These are phyloP conservation scores for Drosophila kanekoi DNA, from an alignment of 2,888 invertebrate genomes.

Conservation along the genomic window DNA sequence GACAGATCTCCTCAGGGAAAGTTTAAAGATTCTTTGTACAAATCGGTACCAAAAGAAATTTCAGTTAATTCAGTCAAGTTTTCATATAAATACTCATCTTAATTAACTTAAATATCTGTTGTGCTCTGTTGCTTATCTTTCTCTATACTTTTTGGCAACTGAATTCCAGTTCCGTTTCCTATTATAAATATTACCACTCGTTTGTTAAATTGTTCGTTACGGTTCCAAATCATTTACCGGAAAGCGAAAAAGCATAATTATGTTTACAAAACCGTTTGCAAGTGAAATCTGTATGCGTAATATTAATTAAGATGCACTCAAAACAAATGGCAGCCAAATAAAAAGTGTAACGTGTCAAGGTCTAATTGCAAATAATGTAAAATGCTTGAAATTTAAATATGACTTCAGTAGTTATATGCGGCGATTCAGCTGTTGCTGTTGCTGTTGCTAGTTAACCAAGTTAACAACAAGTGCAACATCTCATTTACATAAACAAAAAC, in stretches of 20 bases:
- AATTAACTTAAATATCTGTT: background rate
- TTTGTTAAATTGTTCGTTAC: slow-evolving; percentile 7
- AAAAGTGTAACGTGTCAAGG: slow-evolving; percentile 68
- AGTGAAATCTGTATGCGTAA: slow-evolving; percentile 7
- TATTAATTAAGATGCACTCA: slow-evolving; percentile 3
- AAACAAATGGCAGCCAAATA: slow-evolving; percentile 18
- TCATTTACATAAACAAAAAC: slow-evolving; percentile 16
- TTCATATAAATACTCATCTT: no score
- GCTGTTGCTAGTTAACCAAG: slow-evolving; percentile 52
- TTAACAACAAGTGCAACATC: slow-evolving; percentile 71
- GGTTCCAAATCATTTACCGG: slow-evolving; percentile 9
- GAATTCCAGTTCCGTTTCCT: slow-evolving; percentile 1
- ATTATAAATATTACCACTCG: background rate
- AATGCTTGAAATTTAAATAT: slow-evolving; percentile 40
- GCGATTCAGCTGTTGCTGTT: slow-evolving; percentile 5
- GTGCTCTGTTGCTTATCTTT: background rate
- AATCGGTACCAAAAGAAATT: no score
- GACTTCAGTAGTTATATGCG: slow-evolving; percentile 30
- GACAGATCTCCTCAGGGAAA: no score
- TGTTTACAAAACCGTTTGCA: slow-evolving; percentile 4
- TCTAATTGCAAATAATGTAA: slow-evolving; percentile 69
- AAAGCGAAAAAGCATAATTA: slow-evolving; percentile 3
- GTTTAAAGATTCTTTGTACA: no score
- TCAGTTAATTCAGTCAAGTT: no score
- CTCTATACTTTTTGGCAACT: background rate